Percentiles rank a stretch among this genome's conserved stretches.
These are phyloP conservation scores for Nephotettix cincticeps DNA, from an alignment of 1,140 invertebrate species.

Conservation along the genomic window DNA sequence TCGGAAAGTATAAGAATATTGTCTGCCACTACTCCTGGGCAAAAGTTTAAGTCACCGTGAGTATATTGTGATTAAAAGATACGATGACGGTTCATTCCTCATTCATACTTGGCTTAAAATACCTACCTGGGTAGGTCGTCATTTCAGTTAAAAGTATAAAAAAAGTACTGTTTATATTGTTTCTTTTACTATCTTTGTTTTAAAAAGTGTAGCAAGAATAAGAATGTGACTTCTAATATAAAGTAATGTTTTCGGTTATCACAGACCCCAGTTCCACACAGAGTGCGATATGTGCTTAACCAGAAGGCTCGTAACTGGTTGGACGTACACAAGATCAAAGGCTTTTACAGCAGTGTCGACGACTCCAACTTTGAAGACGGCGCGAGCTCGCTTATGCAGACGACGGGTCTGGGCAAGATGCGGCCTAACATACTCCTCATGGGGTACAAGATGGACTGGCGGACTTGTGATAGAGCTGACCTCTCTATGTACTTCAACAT, in stretches of 20 bases:
- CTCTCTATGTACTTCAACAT: conserved; percentile 82
- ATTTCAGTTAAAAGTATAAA: no score
- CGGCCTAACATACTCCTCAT: conserved; percentile 86
- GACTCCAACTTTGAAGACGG: conserved; percentile 74
- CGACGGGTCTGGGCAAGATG: conserved; percentile 84
- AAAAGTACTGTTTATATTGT: no score
- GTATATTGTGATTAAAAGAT: no score
- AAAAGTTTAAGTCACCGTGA: no score
- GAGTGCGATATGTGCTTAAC: conserved; percentile 50
- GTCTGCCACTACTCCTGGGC: no score
- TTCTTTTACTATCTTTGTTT: no score
- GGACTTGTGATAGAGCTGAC: conserved; percentile 58
- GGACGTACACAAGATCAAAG: conserved; percentile 76
- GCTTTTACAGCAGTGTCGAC: conserved; percentile 86
- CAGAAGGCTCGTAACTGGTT: conserved; percentile 79
- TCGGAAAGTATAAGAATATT: no score
- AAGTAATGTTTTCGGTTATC: not conserved
- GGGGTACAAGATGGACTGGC: conserved; percentile 93
- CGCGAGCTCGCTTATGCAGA: conserved; percentile 71
- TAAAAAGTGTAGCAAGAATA: no score
- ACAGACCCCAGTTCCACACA: conserved; percentile 13
- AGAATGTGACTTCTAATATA: no score
- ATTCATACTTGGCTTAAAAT: no score
- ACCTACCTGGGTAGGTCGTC: no score
- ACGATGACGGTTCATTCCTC: no score